A percentile compares a stretch with the other conserved stretches of the same genome.
Conservation (phyloP, 2,888 invertebrate genomes). For the Allolobophora icterica region DNA sequence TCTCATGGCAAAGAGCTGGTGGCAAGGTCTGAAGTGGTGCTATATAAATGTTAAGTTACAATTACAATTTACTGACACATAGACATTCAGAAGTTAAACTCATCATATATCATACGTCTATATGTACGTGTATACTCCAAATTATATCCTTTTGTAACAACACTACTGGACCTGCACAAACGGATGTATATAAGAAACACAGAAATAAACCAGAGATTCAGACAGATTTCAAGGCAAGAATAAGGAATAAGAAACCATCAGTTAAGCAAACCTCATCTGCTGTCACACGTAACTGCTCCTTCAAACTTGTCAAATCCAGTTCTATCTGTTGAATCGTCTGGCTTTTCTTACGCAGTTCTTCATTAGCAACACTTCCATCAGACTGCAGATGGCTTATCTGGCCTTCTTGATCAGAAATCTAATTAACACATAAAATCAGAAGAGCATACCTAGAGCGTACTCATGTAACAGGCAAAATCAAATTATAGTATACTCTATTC, state of each 20-base stretch:
- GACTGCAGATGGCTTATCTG: conserved; percentile 50
- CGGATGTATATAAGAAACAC: background rate
- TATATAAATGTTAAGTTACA: no score
- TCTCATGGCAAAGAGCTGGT: no score
- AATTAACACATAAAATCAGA: conserved; percentile 33
- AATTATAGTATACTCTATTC: background rate
- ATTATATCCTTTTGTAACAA: no score
- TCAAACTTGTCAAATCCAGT: conserved; percentile 52
- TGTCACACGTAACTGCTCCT: conserved; percentile 54
- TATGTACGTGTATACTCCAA: no score
- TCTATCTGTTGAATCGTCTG: conserved; percentile 54
- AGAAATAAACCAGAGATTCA: background rate
- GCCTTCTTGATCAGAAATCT: conserved; percentile 57
- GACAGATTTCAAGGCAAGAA: background rate
- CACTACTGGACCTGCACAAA: no score
- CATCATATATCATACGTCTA: no score
- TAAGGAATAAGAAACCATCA: background rate
- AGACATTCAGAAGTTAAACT: no score
- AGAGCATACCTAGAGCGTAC: background rate
- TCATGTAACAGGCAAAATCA: background rate
- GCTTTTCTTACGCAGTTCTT: conserved; percentile 53
- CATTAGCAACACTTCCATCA: conserved; percentile 49
- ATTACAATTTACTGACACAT: no score
- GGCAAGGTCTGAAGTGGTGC: no score
- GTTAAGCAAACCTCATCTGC: conserved; percentile 53